phyloP scores from a whole-genome alignment of 1,140 invertebrate genomes.

The Spodoptera litura region DNA sequence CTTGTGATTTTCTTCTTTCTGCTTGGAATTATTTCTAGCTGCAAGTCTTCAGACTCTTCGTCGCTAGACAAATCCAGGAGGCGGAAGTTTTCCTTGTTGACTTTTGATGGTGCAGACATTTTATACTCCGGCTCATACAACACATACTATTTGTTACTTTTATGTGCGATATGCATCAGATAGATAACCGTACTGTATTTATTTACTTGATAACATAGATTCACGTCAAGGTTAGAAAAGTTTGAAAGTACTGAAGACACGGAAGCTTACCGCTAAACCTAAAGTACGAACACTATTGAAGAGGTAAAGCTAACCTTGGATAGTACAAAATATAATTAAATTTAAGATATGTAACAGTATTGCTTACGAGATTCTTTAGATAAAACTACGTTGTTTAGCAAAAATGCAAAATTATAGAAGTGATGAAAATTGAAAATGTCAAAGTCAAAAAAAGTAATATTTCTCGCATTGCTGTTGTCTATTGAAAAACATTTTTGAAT shows the following conservation, averaged over 20 bases:
- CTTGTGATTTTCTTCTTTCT: slow-evolving; percentile 86
- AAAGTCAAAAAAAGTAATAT: slow-evolving; percentile 25
- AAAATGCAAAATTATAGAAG: slow-evolving; percentile 25
- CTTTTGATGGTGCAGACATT: slow-evolving; percentile 80
- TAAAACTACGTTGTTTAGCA: slow-evolving; percentile 24
- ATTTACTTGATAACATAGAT: slow-evolving; percentile 15
- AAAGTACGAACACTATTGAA: not conserved
- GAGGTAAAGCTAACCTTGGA: not conserved
- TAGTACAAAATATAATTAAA: not conserved
- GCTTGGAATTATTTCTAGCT: slow-evolving; percentile 87
- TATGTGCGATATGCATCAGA: slow-evolving; percentile 37
- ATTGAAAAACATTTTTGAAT: not conserved
- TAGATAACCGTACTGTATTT: slow-evolving; percentile 24
- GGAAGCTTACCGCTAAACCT: slow-evolving; percentile 2
- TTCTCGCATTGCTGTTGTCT: not conserved
- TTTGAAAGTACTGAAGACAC: slow-evolving; percentile 27
- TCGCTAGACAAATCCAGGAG: slow-evolving; percentile 88
- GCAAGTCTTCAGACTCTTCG: slow-evolving; percentile 88
- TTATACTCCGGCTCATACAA: slow-evolving; percentile 59
- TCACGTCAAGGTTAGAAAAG: slow-evolving; percentile 39
- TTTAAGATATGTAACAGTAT: slow-evolving; percentile 30
- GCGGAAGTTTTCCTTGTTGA: slow-evolving; percentile 89
- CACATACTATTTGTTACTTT: slow-evolving; percentile 60
- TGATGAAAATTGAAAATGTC: slow-evolving; percentile 9
- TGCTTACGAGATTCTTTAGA: slow-evolving; percentile 29